These are phyloP conservation scores for Synanceia verrucosa DNA, from an alignment of 2,797 vertebrate genomes.

Conservation along the genomic window DNA sequence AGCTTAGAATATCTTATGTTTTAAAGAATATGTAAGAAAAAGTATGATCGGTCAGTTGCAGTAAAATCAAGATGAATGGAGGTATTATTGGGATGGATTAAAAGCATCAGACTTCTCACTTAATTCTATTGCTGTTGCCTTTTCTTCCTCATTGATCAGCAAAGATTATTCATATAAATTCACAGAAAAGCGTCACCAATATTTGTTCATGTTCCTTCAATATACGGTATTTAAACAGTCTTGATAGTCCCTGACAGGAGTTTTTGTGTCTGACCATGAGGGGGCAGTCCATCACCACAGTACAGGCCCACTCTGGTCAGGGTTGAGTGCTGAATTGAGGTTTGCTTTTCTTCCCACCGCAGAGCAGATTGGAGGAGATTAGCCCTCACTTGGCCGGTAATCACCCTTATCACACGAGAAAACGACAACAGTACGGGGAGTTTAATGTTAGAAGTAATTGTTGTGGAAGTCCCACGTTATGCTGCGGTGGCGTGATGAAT, in stretches of 20 bases:
- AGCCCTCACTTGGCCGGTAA: conserved; percentile 73
- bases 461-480: conserved; percentile 72
- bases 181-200: neutral
- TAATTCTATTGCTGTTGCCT: neutral
- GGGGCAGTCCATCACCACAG: conserved; percentile 88
- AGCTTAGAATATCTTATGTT: neutral
- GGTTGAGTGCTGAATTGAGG: conserved; percentile 65
- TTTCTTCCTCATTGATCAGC: neutral
- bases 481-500: conserved; percentile 74
- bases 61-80: neutral
- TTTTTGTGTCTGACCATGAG: conserved; percentile 71
- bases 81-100: neutral
- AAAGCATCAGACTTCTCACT: fast-evolving
- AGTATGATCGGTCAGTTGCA: neutral
- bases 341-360: conserved; percentile 69
- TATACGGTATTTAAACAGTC: neutral
- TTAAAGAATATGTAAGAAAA: neutral
- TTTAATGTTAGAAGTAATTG: conserved; percentile 77
- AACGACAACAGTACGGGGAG: conserved; percentile 70
- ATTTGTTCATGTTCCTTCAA: neutral
- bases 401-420: conserved; percentile 77
- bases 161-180: neutral
- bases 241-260: neutral
- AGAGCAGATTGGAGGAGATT: conserved; percentile 77
- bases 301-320: conserved; percentile 33